Conservation (phyloP, 2,797 vertebrate species). For the Antennarius maculatus region DNA sequence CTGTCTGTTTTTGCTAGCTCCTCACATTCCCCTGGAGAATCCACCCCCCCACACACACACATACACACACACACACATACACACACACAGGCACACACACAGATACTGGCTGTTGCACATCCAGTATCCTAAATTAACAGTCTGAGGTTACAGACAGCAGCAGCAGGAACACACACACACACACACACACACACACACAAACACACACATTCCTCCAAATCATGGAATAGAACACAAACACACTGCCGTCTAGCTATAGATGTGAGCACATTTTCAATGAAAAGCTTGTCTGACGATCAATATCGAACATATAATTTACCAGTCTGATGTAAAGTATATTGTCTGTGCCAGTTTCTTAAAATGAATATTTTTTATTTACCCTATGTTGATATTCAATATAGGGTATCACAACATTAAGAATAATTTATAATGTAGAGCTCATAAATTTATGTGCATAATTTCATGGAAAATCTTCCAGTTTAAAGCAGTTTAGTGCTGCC, state of each 20-base stretch:
- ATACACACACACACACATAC: background rate
- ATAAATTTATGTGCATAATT: no score
- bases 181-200: background rate
- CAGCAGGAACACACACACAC: background rate
- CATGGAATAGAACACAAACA: constrained; percentile 17
- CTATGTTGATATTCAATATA: no score
- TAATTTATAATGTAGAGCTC: no score
- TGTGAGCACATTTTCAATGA: constrained; percentile 27
- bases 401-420: no score
- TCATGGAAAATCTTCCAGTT: no score
- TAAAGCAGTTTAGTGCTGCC: no score
- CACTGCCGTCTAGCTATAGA: constrained; percentile 13
- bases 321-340: no score
- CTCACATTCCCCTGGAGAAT: constrained; percentile 36
- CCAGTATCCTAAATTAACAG: constrained; percentile 53
- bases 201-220: constrained; percentile 26
- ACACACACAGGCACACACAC: no score
- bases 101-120: constrained; percentile 24
- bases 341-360: no score
- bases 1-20: constrained; percentile 16
- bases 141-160: constrained; percentile 40
- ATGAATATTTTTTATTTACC: no score
- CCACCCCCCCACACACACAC: background rate
- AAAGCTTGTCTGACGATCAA: constrained; percentile 26
- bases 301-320: no score